These are phyloP conservation scores for Canis aureus DNA, from an alignment of 2,113 vertebrate species.

Conservation along the genomic window DNA sequence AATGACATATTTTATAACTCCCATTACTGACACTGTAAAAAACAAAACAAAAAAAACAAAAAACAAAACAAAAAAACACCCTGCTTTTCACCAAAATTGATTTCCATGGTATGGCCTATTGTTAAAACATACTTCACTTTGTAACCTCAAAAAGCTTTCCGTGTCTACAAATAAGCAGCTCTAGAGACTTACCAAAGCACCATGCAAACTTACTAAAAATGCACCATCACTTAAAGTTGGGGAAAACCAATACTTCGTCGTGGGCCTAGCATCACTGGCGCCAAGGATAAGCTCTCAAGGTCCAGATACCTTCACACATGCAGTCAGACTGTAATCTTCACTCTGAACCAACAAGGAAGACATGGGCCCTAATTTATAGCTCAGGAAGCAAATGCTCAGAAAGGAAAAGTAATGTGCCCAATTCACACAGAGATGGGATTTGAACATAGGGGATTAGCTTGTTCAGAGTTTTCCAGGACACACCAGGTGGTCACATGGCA, in stretches of 20 bases:
- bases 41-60: neutral
- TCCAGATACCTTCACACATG: neutral
- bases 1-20: neutral
- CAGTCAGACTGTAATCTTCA: neutral
- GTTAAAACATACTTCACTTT: neutral
- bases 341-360: neutral
- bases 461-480: neutral
- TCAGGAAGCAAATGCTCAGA: neutral
- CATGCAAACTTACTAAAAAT: neutral
- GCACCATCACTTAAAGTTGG: neutral
- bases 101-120: neutral
- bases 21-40: neutral
- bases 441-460: neutral
- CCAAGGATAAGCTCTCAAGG: neutral
- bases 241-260: neutral
- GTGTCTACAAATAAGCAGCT: neutral
- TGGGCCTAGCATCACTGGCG: neutral
- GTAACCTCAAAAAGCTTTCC: neutral
- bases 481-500: accelerated
- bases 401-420: neutral
- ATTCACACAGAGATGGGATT: neutral
- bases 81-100: neutral
- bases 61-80: too few relatives aligned
- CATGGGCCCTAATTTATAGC: neutral
- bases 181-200: neutral